Evolutionary conservation across 2,888 invertebrate genomes (phyloP), one percentile per base, ranked within the genome.

Genomic region (Drosophila multiciliata): DNA sequence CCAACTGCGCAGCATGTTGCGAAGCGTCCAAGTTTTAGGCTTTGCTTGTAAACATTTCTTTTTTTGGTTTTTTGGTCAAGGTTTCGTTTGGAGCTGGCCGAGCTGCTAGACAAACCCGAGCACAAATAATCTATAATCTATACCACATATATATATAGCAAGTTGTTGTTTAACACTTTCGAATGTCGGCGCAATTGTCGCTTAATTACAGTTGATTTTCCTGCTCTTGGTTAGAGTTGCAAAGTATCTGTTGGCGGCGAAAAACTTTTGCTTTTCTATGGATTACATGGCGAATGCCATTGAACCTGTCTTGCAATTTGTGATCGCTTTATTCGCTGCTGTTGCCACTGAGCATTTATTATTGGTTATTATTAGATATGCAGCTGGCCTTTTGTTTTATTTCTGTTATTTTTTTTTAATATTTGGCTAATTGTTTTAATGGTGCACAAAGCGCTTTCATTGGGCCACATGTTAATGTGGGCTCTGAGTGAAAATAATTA

Each of bases 301-400:
- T 91, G 91, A 91, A 91, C 91, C 91, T 92, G 91, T 70, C 72
- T 73, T 67, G 84, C 73, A 77, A 78, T 85, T 87, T 78, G 76
- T 68, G 66, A 54, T 67, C 66, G 63, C 32, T 65, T 57, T 62
- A 54, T 66, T 70, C 26, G 48, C 42, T 59, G 20, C 29, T 66
- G 38, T 33, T 23, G 32, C 20, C 49, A 11, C 29, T 54, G 50
- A 17, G 57, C 52, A 36, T 66, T 42, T 53, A 64, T 38, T 58
- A 50, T 40, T 20, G 7, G 23, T 40, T 42, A 23, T 63, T 67
- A 49, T 68, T 29, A 4, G 57, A 72, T 58, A 68, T 67, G 65
- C 72, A 65, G 53, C 45, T 71, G 35, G 32, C 50, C n/a, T 26
- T 20, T 7, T 38, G 26, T 20, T 23, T 15, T 54, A 15, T 52